Conservation (phyloP, 2,888 invertebrate species). For the Boloria selene region DNA sequence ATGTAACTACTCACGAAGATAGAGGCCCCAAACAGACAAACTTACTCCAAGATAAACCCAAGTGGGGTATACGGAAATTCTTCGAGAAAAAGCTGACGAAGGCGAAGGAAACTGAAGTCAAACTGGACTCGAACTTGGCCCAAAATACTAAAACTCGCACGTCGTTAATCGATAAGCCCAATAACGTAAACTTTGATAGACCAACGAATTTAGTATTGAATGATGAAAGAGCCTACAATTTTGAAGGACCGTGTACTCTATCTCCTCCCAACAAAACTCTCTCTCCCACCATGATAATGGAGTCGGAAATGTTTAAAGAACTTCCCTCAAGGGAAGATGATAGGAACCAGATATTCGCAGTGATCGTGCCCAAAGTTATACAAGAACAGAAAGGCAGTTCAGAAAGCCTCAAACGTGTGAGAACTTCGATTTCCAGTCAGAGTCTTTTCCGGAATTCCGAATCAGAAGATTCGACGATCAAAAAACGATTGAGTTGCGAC, state of each 20-base stretch:
- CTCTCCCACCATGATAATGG: constrained; percentile 73
- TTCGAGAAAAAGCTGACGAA: constrained; percentile 66
- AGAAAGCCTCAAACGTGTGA: constrained; percentile 62
- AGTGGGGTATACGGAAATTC: constrained; percentile 70
- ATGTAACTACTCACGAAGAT: constrained; percentile 79
- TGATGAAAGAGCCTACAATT: constrained; percentile 58
- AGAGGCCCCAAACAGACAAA: constrained; percentile 73
- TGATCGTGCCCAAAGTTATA: constrained; percentile 74
- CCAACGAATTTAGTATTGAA: constrained; percentile 63
- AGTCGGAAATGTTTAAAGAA: constrained; percentile 67
- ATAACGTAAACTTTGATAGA: constrained; percentile 55
- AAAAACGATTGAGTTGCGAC: constrained; percentile 76
- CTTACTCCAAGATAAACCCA: constrained; percentile 66
- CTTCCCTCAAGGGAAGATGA: constrained; percentile 60
- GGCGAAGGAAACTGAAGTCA: constrained; percentile 80
- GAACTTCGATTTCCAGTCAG: constrained; percentile 66
- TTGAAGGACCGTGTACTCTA: constrained; percentile 68
- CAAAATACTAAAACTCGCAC: constrained; percentile 56
- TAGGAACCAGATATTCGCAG: constrained; percentile 73
- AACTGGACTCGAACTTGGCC: constrained; percentile 57
- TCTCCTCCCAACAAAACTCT: constrained; percentile 76
- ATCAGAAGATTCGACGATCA: constrained; percentile 70
- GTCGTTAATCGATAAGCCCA: constrained; percentile 64
- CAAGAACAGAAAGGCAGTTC: constrained; percentile 57
- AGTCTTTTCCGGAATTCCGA: constrained; percentile 66